phyloP scores from a whole-genome alignment of 2,113 vertebrate species.

The Mellivora capensis region DNA sequence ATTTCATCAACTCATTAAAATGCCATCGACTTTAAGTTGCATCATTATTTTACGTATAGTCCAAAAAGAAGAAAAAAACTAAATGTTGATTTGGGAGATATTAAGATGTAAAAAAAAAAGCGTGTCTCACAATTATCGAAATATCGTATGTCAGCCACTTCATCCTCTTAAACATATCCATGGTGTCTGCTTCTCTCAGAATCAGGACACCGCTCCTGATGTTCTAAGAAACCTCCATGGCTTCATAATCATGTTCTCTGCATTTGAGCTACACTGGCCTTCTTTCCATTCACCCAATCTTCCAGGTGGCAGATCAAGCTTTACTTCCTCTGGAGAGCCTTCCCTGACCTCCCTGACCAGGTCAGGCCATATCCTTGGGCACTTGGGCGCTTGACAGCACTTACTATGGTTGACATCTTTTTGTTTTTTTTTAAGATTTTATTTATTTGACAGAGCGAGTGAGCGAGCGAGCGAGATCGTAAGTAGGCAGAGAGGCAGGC shows the following conservation, averaged over 20 bases:
- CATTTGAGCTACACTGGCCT: not conserved
- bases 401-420: not conserved
- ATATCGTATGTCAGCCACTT: not conserved
- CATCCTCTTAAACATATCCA: not conserved
- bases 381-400: not conserved
- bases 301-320: not conserved
- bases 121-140: not conserved
- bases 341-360: not conserved
- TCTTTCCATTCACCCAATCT: not conserved
- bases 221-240: not conserved
- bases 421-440: not conserved
- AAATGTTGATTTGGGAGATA: not conserved
- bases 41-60: not conserved
- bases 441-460: too few relatives aligned
- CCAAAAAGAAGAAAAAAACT: constrained; percentile 11
- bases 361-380: not conserved
- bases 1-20: constrained; percentile 14
- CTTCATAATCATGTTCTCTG: not conserved
- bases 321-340: not conserved
- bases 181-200: not conserved
- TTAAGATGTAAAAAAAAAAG: not conserved
- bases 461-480: too few relatives aligned
- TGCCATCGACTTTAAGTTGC: not conserved
- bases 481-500: too few relatives aligned
- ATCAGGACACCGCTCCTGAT: not conserved